These are phyloP conservation scores for Crax fasciolata DNA, from an alignment of 2,797 vertebrate species.

Conservation along the genomic window DNA sequence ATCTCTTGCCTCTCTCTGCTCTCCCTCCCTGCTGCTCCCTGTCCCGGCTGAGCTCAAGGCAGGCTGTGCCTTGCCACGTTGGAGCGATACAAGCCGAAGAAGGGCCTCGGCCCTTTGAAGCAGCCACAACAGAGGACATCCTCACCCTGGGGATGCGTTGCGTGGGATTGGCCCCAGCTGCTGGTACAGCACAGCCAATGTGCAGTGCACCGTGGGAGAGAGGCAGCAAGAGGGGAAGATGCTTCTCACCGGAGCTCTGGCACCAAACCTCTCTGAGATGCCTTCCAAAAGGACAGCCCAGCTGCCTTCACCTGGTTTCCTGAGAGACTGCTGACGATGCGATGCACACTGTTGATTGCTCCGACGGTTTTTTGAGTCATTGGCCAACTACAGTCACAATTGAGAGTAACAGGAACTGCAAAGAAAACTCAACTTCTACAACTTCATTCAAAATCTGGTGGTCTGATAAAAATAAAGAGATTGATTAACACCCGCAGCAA, in stretches of 20 bases:
- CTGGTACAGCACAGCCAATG: background rate
- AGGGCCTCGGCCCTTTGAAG: background rate
- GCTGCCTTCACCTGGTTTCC: background rate
- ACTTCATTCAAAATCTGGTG: background rate
- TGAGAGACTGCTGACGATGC: background rate
- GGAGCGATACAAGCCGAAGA: fast-evolving
- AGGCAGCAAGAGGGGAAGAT: background rate
- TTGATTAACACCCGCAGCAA: background rate
- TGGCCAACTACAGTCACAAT: background rate
- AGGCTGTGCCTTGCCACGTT: background rate
- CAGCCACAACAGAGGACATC: constrained; percentile 27
- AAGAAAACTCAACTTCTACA: background rate
- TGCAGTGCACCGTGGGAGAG: background rate
- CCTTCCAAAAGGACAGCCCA: background rate
- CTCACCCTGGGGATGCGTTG: background rate
- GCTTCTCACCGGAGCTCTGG: background rate
- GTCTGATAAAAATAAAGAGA: background rate
- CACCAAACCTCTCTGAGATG: background rate
- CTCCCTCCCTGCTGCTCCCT: background rate
- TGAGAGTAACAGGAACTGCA: background rate
- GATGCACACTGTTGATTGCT: fast-evolving
- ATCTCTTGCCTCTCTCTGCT: background rate
- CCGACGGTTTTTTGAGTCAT: background rate
- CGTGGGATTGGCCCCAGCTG: background rate
- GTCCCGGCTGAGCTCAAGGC: background rate